Base-by-base conservation (phyloP, 2,888 invertebrate species). In the Kuschelorhynchus macadamiae region DNA sequence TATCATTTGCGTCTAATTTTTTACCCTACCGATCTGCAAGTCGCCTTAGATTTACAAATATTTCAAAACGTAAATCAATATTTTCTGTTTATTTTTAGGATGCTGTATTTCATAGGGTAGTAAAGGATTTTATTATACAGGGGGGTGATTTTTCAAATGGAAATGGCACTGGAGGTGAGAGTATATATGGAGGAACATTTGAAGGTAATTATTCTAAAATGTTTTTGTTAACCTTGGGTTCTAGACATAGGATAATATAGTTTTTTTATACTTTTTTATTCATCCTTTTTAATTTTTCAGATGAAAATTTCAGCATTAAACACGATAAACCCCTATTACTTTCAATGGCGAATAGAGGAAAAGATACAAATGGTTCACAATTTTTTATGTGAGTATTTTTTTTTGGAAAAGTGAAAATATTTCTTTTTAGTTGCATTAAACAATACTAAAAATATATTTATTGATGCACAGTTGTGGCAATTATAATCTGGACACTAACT, bases 291-390 rank as follows among this genome's bases (percentile, higher is more conserved):
- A n/a, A n/a, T n/a, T 39, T 88, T 89, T 67, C 85, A 96, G 98
- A 99, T 91, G 98, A 99, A 86, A 91, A 91, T 79, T 96, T 98
- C 84, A 90, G 89, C 18, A 79, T 94, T 59, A 92, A 93, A 82
- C 98, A 98, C 86, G 95, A 95, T 77, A 89, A 90, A 75, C 94
- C 97, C 12, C 96, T 92, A 82, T 86, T 99, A 73, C 87, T 99
- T 64, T 98, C 98, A 39, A 99, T 99, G 98, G 98, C 98, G 12
- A 99, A 99, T 86, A 88, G 96, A 78, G 98, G 98, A 73, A 95
- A 94, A 84, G 93, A 98, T 81, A 98, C 98, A 39, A 99, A 99
- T 85, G 97, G 98, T 66, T 98, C 98, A 1, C 99, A 99, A 83
- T 99, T 99, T 86, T 98, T 98, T 85, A 95, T 98, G 97, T 98